Percentiles rank a stretch among this genome's conserved stretches.
Conservation (phyloP, 2,113 vertebrate species). For the Beaufortia kweichowensis region DNA sequence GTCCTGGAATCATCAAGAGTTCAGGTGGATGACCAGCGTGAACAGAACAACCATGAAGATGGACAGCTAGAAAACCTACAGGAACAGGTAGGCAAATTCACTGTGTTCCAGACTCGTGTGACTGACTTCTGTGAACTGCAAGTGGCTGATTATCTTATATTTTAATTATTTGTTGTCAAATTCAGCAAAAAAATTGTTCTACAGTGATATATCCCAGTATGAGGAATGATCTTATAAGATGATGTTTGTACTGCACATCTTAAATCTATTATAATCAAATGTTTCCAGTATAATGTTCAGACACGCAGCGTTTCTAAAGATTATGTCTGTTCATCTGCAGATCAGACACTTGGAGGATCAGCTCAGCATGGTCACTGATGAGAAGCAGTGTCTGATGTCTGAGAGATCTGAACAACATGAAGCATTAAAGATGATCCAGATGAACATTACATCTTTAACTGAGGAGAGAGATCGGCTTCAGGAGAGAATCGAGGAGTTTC, state of each 20-base stretch:
- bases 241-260: too few relatives aligned
- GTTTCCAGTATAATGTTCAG: too few relatives aligned
- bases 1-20: conserved; percentile 11
- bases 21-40: not conserved
- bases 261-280: too few relatives aligned
- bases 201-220: too few relatives aligned
- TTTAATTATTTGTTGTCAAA: too few relatives aligned
- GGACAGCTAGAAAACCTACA: conserved; percentile 21
- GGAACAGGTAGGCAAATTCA: not conserved
- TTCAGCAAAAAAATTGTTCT: too few relatives aligned
- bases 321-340: not conserved
- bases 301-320: not conserved
- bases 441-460: conserved; percentile 49
- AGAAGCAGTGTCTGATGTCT: conserved; percentile 47
- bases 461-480: conserved; percentile 58
- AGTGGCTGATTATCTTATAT: too few relatives aligned
- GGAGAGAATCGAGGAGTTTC: conserved; percentile 36
- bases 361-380: conserved; percentile 47
- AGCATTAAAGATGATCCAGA: conserved; percentile 49
- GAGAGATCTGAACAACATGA: conserved; percentile 3
- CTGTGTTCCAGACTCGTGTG: too few relatives aligned
- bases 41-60: not conserved
- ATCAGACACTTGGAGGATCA: conserved; percentile 48
- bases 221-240: too few relatives aligned
- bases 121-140: too few relatives aligned